Evolutionary conservation across 2,113 vertebrate genomes (phyloP), one percentile per base, ranked within the genome.

Genomic region (Scomber japonicus): DNA sequence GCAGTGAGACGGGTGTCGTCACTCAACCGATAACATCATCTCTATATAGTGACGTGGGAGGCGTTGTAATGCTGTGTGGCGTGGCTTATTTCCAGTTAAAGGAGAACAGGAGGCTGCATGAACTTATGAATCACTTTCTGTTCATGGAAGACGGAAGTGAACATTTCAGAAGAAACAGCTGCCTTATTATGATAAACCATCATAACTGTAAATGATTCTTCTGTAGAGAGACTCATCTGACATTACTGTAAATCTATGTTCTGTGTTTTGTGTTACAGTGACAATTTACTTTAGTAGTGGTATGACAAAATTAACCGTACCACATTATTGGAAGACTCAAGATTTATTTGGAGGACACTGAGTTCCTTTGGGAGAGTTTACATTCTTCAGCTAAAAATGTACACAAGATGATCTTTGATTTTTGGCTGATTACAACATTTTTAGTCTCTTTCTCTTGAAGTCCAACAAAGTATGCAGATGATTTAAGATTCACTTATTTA

Each of bases 11-110:
- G 24, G 6, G 21, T 57, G 21, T 49, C 46, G 70, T 62, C 15
- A 64, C 44, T 11, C 5, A 30, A 56, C 31, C 11, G 72, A 82
- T 63, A 72, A 46, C 63, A 80, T 79, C 64, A 50, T 74, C 4
- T 56, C 17, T 71, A 54, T 21, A 57, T 45, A 51, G 50, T 81
- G 80, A 84, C 49, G 78, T 77, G 71, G 84, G 90, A 30, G 73
- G 86, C 62, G 72, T 62, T 50, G 51, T 65, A 11, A 62, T 67
- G 55, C 48, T 57, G 62, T 15, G 35, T 68, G 69, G n/a, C 35
- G 63, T 81, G 79, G 55, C 78, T 70, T 15, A 63, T 86, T 94
- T 93, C 88, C 89, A 91, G 85, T 83, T 50, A 86, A 87, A 75
- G 73, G 55, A 83, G 84, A 82, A 79, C 51, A 68, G 78, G 82